phyloP scores from a whole-genome alignment of 2,888 invertebrate genomes.

The Adelphocoris suturalis region DNA sequence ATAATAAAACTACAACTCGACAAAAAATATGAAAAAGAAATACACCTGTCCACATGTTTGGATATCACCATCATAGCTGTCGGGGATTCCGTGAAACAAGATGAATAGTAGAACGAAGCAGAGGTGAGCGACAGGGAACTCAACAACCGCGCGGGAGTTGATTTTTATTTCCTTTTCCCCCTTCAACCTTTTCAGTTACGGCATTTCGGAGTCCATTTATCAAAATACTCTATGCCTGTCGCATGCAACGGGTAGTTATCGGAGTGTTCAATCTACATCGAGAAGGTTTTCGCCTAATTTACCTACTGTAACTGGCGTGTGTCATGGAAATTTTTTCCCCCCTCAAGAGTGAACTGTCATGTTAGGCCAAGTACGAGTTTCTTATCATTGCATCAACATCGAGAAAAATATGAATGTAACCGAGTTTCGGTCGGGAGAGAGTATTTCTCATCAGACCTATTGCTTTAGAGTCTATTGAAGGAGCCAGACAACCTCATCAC shows the following conservation, averaged over 20 bases:
- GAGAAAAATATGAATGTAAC: not conserved
- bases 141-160: not conserved
- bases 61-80: not conserved
- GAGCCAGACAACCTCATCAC: no score
- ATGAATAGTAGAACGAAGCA: not conserved
- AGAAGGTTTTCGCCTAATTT: not conserved
- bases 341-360: not conserved
- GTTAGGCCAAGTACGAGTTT: not conserved
- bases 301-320: not conserved
- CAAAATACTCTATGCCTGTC: not conserved
- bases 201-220: not conserved
- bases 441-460: no score
- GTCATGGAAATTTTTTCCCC: not conserved
- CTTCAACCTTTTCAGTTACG: not conserved
- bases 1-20: no score
- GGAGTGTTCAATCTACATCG: not conserved
- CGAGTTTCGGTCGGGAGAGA: no score
- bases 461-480: no score
- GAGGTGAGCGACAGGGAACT: not conserved
- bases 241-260: conserved; percentile 10
- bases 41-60: not conserved
- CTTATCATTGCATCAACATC: not conserved
- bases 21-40: no score
- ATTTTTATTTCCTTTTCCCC: not conserved
- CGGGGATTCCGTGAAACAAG: not conserved